Conservation (phyloP, 2,797 vertebrate species). For the Limnodromus scolopaceus region DNA sequence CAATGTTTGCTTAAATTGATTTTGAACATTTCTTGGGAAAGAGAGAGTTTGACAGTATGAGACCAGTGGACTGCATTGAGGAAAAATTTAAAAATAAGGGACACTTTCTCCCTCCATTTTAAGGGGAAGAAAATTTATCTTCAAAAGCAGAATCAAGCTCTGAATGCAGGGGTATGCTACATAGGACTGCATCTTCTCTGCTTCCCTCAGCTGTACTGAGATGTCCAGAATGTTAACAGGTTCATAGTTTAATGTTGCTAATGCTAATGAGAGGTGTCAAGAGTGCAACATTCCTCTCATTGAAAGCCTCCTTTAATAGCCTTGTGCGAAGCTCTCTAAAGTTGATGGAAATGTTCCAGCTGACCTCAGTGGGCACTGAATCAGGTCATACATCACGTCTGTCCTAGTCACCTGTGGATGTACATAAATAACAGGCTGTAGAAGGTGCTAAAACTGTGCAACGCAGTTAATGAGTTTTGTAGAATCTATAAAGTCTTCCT, state of each 20-base stretch:
- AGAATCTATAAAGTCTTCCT: not conserved
- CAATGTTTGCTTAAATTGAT: not conserved
- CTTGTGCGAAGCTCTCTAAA: not conserved
- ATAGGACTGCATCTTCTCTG: not conserved
- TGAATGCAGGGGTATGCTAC: not conserved
- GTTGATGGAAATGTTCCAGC: not conserved
- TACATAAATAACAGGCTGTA: not conserved
- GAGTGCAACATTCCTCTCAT: not conserved
- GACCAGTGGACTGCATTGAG: not conserved
- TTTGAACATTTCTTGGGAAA: not conserved
- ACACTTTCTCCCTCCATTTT: not conserved
- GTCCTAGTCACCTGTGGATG: not conserved
- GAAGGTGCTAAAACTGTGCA: not conserved
- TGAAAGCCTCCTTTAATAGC: not conserved
- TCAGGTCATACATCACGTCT: not conserved
- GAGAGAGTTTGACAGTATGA: not conserved
- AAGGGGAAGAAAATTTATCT: not conserved
- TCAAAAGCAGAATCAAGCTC: not conserved
- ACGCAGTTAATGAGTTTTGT: not conserved
- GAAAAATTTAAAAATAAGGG: not conserved
- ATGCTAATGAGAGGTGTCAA: not conserved
- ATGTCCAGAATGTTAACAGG: not conserved
- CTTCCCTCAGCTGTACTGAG: not conserved
- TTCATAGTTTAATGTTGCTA: not conserved
- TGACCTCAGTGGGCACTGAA: not conserved